Base-by-base conservation (phyloP, 2,888 invertebrate genomes). In the Amphipyra berbera region DNA sequence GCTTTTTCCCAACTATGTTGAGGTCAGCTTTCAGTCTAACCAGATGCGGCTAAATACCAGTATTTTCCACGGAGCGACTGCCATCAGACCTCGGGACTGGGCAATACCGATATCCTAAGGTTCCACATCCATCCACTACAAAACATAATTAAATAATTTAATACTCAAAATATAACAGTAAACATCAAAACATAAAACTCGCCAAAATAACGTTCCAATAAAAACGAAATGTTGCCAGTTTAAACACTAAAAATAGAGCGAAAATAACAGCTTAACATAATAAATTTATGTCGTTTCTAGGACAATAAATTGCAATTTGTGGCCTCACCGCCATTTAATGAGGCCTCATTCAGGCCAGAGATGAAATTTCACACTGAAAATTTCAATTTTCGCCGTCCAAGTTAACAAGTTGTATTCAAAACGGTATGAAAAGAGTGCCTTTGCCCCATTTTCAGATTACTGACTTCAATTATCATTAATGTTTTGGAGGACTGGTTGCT, bases 261-360 rank as follows among this genome's bases (percentile, higher is more conserved):
- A 50, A 67, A 66, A 81, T 58, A 71, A 74, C 62, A 61, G 64
- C 63, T 68, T 65, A 68, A 68, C 57, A 71, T 67, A 67, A 76
- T 64, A 78, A 76, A 79, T 76, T 75, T 71, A 68, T 77, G 69
- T 76, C 68, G 52, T 69, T 69, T 70, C 71, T 69, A 70, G 77
- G 61, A 82, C 76, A 82, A 81, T 82, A 82, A 82, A 79, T 82
- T 81, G 79, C 82, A 82, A 82, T 82, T 81, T 82, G 79, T 65
- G 81, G 71, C 72, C 71, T 68, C 67, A 65, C 69, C 68, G 60
- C 69, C 63, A 61, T 76, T 76, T 82, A 82, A 82, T 82, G 81
- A 82, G 79, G 66, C 64, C 73, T 71, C 73, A 78, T 80, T 82
- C 79, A 72, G 52, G 59, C 14, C 21, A 59, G 68, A 54, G 70